Evolutionary conservation across 2,113 vertebrate genomes (phyloP).

Genomic region (Otolemur garnettii): DNA sequence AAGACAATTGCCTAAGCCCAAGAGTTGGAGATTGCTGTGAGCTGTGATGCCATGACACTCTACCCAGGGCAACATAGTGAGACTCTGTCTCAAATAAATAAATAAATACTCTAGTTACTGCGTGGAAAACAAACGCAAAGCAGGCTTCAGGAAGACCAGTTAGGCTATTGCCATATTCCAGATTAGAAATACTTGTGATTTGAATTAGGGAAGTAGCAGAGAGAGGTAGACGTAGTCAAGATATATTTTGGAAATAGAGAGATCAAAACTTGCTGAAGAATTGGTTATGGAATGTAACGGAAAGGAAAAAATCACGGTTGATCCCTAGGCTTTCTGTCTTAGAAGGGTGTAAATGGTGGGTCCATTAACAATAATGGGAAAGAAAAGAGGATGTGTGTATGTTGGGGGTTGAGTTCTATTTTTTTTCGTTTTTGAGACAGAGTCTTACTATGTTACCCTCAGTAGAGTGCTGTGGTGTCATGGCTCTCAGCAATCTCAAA

Average conservation of each 20-base stretch:
- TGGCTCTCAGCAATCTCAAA: too few relatives aligned
- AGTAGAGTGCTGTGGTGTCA: too few relatives aligned
- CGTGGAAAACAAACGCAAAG: background rate
- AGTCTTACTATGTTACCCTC: too few relatives aligned
- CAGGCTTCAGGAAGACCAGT: conserved; percentile 1
- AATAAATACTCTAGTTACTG: background rate
- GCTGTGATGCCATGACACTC: too few relatives aligned
- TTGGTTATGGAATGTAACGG: background rate
- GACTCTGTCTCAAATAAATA: background rate
- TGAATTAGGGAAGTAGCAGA: background rate
- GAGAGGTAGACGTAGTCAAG: background rate
- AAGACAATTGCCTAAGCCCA: too few relatives aligned
- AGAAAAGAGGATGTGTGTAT: background rate
- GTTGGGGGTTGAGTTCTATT: background rate
- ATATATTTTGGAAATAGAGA: background rate
- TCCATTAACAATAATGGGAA: background rate
- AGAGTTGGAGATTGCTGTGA: too few relatives aligned
- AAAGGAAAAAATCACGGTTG: background rate
- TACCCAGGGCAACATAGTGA: too few relatives aligned
- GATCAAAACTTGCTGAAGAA: conserved; percentile 30
- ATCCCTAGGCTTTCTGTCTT: background rate
- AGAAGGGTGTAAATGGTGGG: background rate
- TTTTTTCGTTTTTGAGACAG: too few relatives aligned
- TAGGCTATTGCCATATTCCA: background rate
- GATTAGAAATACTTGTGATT: background rate